Base-by-base conservation (phyloP, 2,113 vertebrate genomes). In the Nerophis lumbriciformis region DNA sequence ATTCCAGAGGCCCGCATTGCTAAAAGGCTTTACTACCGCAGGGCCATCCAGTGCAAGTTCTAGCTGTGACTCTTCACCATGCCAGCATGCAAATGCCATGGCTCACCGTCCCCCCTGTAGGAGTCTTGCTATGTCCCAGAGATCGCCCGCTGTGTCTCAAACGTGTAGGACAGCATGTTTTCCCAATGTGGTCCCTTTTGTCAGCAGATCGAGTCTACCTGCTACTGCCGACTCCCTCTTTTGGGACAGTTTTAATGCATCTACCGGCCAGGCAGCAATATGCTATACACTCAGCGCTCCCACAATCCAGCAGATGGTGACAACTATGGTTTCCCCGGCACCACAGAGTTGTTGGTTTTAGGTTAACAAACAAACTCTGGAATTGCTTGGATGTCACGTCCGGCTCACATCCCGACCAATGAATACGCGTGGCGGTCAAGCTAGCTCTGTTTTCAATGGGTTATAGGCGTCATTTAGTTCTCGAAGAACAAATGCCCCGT, bases 281-380 rank as follows among this genome's bases (percentile, higher is more conserved):
- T 69, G 77, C 79, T 65, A 59, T 55, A 50, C 59, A 63, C 71
- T 66, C 73, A 72, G 75, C 72, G 75, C 54, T 76, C 74, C 52
- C 61, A 82, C 82, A 73, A 77, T 85, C 82, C 35, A 6, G 55
- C 80, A 83, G 83, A 78, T 79, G 82, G 73, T 53, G 53, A 68
- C n/a, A 9, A n/a, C 38, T 38, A 6, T 50, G 62, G 50, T 35
- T 13, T 64, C 66, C 57, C 21, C 14, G 10, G 65, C 47, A 10
- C 5, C 48, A 4, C 38, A 3, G 16, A 4, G 28, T 59, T 14
- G 12, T 12, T 45, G 54, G 10, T 59, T 69, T 75, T 47, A 61
- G 65, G 47, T 67, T 5, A 1, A 59, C 38, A 39, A 39, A 38
- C 37, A 45, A 45, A 12, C 10, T 45, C 10, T 45, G 9, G 42